Base-by-base conservation (phyloP, 1,140 invertebrate genomes). In the Diorhabda carinulata region DNA sequence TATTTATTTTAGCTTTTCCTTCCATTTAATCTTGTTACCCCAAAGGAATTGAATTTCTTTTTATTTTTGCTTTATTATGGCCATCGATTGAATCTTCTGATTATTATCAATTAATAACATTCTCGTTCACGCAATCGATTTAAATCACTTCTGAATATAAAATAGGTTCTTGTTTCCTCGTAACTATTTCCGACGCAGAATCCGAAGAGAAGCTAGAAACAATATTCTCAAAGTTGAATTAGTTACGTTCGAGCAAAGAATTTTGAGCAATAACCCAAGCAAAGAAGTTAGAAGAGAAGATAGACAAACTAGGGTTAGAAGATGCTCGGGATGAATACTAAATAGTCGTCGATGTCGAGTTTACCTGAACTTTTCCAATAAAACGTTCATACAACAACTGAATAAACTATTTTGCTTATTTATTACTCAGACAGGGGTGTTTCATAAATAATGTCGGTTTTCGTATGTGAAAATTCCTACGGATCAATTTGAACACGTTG, bases 161-260 rank as follows among this genome's bases (percentile, higher is more conserved):
- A 25, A 25, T 25, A 25, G 25, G 25, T 25, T 25, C 25, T 25
- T 25, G 25, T 25, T 25, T 25, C 1, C 25, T 4, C 59, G 57
- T n/a, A 58, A 47, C 56, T 59, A 43, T 45, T 43, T 45, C 64
- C 56, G 41, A 6, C 47, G 8, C 25, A 60, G 61, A 43, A 62
- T 10, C 9, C 5, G 25, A 41, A 68, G 43, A 61, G 68, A 57
- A 64, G 56, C 63, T 5, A 44, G 62, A 64, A 78, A 79, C 78
- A 79, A 79, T 78, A 72, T 76, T 78, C 76, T 76, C 76, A 74
- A 77, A 79, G 67, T 79, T 78, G 78, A 79, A 79, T 79, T 79
- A 79, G 78, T 76, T 76, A 71, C 77, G 77, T 78, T 78, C 78
- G 78, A 78, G 74, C 66, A 71, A 71, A 76, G 78, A 79, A 79